These are phyloP conservation scores for Stenichneumon culpator DNA, from an alignment of 2,888 invertebrate species.

Conservation along the genomic window DNA sequence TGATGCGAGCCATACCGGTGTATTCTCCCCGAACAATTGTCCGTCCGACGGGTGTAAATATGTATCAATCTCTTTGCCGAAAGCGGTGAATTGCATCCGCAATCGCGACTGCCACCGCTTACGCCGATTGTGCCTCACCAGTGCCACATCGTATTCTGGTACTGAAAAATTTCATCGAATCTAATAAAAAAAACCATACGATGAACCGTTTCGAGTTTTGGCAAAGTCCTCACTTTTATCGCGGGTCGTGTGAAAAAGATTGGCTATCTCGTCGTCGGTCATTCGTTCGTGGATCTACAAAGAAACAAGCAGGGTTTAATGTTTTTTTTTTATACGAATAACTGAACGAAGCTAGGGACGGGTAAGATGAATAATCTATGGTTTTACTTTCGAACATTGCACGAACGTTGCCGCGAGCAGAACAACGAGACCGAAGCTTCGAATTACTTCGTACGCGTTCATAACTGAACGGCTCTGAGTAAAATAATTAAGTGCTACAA, in stretches of 20 bases:
- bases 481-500: neutral
- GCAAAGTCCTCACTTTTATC: neutral
- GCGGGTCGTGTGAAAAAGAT: neutral
- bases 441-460: too few species aligned
- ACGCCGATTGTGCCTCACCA: neutral
- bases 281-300: neutral
- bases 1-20: slow-evolving; percentile 9
- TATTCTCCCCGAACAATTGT: neutral
- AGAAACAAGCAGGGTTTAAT: neutral
- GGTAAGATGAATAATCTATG: too few species aligned
- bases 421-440: too few species aligned
- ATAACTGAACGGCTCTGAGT: neutral
- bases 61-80: neutral
- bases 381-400: too few species aligned
- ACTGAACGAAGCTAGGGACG: too few species aligned
- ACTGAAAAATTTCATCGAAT: neutral
- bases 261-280: neutral
- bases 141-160: slow-evolving; percentile 12
- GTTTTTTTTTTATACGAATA: neutral
- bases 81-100: neutral
- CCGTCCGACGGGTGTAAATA: slow-evolving; percentile 4
- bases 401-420: too few species aligned
- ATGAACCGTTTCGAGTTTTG: neutral
- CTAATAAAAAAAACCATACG: neutral
- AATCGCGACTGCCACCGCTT: too few species aligned